Evolutionary conservation across 2,113 vertebrate genomes (phyloP), one percentile per base, ranked within the genome.

Genomic region (Phaethornis superciliosus): DNA sequence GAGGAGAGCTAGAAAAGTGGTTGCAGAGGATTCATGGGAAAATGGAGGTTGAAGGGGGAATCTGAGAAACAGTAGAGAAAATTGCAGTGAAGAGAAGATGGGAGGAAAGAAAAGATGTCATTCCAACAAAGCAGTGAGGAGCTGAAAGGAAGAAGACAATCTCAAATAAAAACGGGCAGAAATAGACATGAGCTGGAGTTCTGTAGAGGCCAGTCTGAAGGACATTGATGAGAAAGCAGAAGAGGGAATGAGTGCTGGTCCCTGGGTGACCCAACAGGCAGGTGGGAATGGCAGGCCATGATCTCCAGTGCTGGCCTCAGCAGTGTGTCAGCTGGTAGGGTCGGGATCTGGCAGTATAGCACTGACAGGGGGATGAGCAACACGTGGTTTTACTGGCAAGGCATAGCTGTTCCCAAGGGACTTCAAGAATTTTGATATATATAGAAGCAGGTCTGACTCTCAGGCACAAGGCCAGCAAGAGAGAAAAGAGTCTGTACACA

Each of bases 381-480:
- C 92, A 90, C 27, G n/a, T 91, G 95, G 58, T 82, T 94, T 91
- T 87, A 82, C 88, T 95, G 93, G 89, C 85, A 94, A 71, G 64
- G 51, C 37, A 87, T n/a, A 69, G 62, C 56, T 88, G 78, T 93
- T 95, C 95, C 83, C 77, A 76, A 32, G 89, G 94, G 94, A 93
- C 74, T 90, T 94, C 12, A 88, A 67, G 92, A 76, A 30, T 72
- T 87, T 75, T 91, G 46, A 89, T 94, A 95, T 86, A 95, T 96
- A 90, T 96, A 97, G 95, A 94, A 95, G 40, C 79, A 93, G 96
- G 85, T 95, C 95, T 95, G 94, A 69, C 76, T 86, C 44, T 75
- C 40, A 56, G 95, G 91, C 94, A 93, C 46, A 33, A 92, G 90
- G 91, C 91, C 93, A 96, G 58, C n/a, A 71, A 91, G 82, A 46